These are phyloP conservation scores for Zaprionus ghesquierei DNA, from an alignment of 1,140 invertebrate genomes.

Conservation along the genomic window DNA sequence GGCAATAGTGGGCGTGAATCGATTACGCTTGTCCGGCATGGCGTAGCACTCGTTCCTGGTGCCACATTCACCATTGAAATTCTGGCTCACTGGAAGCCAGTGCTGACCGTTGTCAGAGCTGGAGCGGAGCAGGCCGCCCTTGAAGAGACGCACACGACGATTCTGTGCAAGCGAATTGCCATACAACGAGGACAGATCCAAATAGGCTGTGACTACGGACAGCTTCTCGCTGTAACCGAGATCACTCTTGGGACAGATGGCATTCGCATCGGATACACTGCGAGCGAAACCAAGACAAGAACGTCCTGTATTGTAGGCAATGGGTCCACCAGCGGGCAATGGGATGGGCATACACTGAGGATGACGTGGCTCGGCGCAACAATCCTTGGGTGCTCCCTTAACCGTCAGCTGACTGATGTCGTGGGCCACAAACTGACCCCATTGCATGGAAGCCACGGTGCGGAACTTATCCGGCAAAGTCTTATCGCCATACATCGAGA, in stretches of 20 bases:
- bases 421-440: conserved; percentile 93
- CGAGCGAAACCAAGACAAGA: conserved; percentile 93
- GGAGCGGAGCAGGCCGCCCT: conserved; percentile 86
- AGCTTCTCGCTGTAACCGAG: conserved; percentile 88
- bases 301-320: conserved; percentile 85
- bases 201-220: conserved; percentile 89
- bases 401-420: conserved; percentile 90
- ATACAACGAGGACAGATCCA: conserved; percentile 93
- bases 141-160: conserved; percentile 85
- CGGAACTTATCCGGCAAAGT: conserved; percentile 87
- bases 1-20: conserved; percentile 92
- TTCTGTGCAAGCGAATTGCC: conserved; percentile 87
- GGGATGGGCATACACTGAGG: conserved; percentile 91
- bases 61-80: conserved; percentile 86
- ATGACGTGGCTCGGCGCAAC: conserved; percentile 72
- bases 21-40: conserved; percentile 91
- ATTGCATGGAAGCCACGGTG: conserved; percentile 91
- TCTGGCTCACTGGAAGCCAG: conserved; percentile 87
- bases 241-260: conserved; percentile 85
- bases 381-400: conserved; percentile 86
- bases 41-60: conserved; percentile 87
- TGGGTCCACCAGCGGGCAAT: conserved; percentile 91
- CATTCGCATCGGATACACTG: conserved; percentile 87
- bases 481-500: conserved; percentile 86
- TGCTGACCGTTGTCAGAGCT: conserved; percentile 85